Base-by-base conservation (phyloP, 35 echinoderm and acorn worm species). In the Stichopus chloronotus region DNA sequence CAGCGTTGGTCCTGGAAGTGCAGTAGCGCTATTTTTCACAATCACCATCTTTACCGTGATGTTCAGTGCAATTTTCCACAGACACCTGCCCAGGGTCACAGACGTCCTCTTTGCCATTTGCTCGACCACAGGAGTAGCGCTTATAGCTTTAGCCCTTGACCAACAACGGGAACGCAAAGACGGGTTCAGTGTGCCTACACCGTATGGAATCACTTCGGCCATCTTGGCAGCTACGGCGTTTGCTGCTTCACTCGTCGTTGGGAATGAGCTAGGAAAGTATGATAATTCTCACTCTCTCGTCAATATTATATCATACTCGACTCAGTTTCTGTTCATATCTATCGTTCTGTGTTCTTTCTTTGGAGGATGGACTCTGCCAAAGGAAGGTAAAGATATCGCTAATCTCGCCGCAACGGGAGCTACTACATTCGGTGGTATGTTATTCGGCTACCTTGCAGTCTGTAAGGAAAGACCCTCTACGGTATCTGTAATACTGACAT, bases 371-470 rank as follows among this genome's bases (percentile, higher is more conserved):
- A 14, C 61, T 65, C 61, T 65, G 61, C 61, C 19, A 8, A 43
- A 43, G 3, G 30, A 43, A 43, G 30, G 0, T 3, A 43, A 43
- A 43, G 30, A 43, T 43, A 43, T 43, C 3, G 30, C 30, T 43
- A 43, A 43, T 43, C 30, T 43, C 30, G 30, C 30, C 30, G 76
- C 21, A 0, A 78, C 17, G 11, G 76, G 76, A n/a, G 0, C 11
- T 25, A 78, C 76, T 12, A 78, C 76, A 12, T 78, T 78, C 76
- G 16, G 76, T 78, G 76, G 76, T 4, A 78, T 78, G 76, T 17
- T 78, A 14, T 78, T 78, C 52, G 76, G 76, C 10, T 78, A 78
- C 21, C 76, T 78, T 24, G 76, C 76, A 9, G 76, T 78, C 17
- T 78, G 76, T 12, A 25, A 24, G n/a, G 76, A 78, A 23, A 78